phyloP scores from a whole-genome alignment of 1,140 invertebrate species.

The Ladona fulva region DNA sequence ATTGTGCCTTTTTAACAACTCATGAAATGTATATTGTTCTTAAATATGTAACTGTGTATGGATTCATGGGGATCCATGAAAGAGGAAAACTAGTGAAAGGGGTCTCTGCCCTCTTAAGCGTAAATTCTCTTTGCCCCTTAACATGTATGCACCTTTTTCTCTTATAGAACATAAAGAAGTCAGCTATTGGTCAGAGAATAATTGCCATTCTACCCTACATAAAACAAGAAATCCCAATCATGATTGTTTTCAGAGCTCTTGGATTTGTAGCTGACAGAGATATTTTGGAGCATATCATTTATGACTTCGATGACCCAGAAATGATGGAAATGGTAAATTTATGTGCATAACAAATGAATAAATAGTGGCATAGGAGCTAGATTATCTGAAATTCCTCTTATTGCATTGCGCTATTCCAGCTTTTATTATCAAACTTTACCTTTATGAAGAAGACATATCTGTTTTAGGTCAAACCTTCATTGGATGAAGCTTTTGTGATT shows the following conservation, averaged over 20 bases:
- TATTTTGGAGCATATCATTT: slow-evolving; percentile 97
- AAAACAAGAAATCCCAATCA: slow-evolving; percentile 98
- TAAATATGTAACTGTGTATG: too few relatives aligned
- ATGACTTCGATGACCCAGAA: slow-evolving; percentile 98
- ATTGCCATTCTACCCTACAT: slow-evolving; percentile 97
- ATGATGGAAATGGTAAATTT: slow-evolving; percentile 95
- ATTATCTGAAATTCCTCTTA: background rate
- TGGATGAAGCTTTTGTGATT: slow-evolving; percentile 99
- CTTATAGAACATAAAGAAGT: slow-evolving; percentile 83
- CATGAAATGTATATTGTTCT: too few relatives aligned
- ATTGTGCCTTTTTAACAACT: too few relatives aligned
- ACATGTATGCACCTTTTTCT: slow-evolving; percentile 5
- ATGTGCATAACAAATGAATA: too few relatives aligned
- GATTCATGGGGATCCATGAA: too few relatives aligned
- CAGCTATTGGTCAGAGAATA: slow-evolving; percentile 94
- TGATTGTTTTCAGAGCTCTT: slow-evolving; percentile 94
- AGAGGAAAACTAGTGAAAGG: too few relatives aligned
- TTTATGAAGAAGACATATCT: background rate
- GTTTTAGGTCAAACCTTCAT: slow-evolving; percentile 72
- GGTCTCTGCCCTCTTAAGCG: too few relatives aligned
- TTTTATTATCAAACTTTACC: background rate
- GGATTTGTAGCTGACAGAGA: slow-evolving; percentile 98
- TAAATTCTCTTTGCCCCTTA: too few relatives aligned
- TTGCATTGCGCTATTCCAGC: background rate
- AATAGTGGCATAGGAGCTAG: too few relatives aligned